Conservation (phyloP, 2,113 vertebrate species). For the Labeo catla region DNA sequence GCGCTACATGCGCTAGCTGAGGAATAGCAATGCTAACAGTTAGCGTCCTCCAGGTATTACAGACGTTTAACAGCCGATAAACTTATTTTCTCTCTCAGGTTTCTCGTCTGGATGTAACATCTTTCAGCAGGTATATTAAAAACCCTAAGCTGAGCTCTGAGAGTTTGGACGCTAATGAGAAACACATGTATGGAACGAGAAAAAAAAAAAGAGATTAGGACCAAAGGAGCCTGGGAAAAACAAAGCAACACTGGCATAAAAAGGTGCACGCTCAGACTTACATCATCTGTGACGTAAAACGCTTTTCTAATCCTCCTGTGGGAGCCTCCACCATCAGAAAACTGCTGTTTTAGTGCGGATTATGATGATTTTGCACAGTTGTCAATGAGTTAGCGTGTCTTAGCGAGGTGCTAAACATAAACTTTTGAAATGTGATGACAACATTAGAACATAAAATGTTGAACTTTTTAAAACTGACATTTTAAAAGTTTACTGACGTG, state of each 20-base stretch:
- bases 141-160: neutral
- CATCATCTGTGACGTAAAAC: slow-evolving; percentile 56
- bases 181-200: slow-evolving; percentile 30
- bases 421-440: neutral
- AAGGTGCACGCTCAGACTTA: slow-evolving; percentile 40
- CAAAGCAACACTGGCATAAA: slow-evolving; percentile 18
- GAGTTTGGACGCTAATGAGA: slow-evolving; percentile 30
- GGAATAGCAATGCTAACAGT: neutral
- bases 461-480: no score
- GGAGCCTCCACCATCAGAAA: neutral
- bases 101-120: slow-evolving; percentile 1
- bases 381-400: neutral
- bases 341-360: slow-evolving; percentile 2
- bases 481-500: no score
- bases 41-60: neutral
- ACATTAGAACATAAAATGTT: no score
- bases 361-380: neutral
- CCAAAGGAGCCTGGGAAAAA: neutral
- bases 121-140: slow-evolving; percentile 16
- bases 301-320: slow-evolving; percentile 40
- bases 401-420: neutral
- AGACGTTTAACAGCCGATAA: neutral
- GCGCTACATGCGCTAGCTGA: neutral
- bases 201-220: neutral
- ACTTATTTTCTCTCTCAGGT: neutral